Conservation (phyloP, 2,113 vertebrate species). For the Mirza zaza region DNA sequence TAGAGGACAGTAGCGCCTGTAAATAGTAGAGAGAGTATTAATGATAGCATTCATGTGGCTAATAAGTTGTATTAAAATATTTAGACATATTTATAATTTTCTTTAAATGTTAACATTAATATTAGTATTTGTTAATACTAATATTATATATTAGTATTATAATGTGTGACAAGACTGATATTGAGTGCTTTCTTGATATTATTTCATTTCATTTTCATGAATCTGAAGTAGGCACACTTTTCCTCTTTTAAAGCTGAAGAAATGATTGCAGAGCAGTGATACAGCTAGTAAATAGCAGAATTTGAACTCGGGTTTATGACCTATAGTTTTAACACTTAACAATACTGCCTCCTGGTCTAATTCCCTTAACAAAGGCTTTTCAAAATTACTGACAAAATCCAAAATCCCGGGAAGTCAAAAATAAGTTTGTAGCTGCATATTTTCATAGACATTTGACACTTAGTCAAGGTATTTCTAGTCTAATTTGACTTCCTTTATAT, state of each 20-base stretch:
- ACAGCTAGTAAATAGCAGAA: background rate
- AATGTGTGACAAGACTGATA: background rate
- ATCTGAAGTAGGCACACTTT: background rate
- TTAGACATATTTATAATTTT: background rate
- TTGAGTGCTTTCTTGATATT: background rate
- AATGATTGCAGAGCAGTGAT: background rate
- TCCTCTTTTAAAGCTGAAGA: background rate
- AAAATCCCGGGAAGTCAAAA: background rate
- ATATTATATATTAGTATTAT: background rate
- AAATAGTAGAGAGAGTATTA: background rate
- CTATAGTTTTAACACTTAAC: background rate
- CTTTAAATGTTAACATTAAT: background rate
- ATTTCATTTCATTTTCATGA: constrained; percentile 34
- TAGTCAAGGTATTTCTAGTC: background rate
- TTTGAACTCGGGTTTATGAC: background rate
- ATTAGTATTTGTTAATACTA: background rate
- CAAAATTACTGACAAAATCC: background rate
- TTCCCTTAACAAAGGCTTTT: background rate
- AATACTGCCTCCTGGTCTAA: background rate
- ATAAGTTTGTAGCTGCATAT: background rate
- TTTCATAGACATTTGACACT: background rate
- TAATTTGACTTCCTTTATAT: background rate
- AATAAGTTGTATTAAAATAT: background rate
- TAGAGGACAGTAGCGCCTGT: background rate
- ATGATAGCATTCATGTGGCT: background rate